Base-by-base conservation (phyloP, 2,888 invertebrate species). In the Anticlea derivata region DNA sequence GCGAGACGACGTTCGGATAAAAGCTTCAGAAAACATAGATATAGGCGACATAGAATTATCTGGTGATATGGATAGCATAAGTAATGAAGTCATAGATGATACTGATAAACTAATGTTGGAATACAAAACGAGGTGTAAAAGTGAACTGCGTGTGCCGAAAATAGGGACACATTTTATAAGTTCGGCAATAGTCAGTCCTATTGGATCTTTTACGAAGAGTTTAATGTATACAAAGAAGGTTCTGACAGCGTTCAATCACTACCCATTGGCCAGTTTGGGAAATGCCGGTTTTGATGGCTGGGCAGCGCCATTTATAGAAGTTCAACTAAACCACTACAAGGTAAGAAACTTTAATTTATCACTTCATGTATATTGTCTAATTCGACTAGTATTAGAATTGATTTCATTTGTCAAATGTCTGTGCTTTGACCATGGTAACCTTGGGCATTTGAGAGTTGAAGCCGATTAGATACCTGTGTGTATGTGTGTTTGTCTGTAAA, bases 231-330 rank as follows among this genome's bases (percentile, higher is more conserved):
- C 94, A 3, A 88, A 88, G 59, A 92, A 92, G 55, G 92, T 94
- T 20, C 80, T 94, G 65, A 94, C 93, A 35, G 94, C 95, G 29
- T 95, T 95, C 80, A 95, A 95, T 78, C 95, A 95, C 73, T 95
- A 95, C 69, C 93, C 95, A 2, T 76, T 95, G 59, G 90, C 92
- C 48, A 90, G 92, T 49, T 70, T 94, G 17, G 92, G 91, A 41
- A 84, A 91, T 5, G 86, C 92, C 8, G 87, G 92, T 11, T 86
- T 91, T 59, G 80, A 87, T 8, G 91, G 91, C 27, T 92, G 92
- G 85, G 87, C 93, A 56, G 89, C 94, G 56, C 92, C 93, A 34
- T 86, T 91, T 20, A 78, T 75, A 34, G 87, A 92, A 67, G 94
- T 92, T 30, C 93, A 94, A 68, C 90, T 94, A 62, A 94, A 94